Conservation (phyloP, 2,888 invertebrate genomes). For the Hermaeophaga mercurialis region DNA sequence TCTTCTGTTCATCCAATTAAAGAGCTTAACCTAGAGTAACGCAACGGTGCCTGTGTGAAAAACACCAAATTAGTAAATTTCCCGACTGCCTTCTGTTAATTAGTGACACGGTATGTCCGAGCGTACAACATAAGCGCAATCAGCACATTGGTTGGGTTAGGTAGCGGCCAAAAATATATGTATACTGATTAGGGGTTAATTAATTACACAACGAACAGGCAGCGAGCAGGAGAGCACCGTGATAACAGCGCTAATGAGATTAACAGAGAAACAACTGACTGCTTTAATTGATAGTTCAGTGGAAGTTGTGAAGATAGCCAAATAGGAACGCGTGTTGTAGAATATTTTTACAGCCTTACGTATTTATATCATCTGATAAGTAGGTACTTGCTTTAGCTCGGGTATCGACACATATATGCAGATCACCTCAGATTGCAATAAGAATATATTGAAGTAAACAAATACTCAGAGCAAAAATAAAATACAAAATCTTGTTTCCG, state of each 20-base stretch:
- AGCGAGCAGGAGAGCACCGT: conserved; percentile 54
- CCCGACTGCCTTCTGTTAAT: conserved; percentile 12
- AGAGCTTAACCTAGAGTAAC: no score
- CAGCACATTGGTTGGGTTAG: conserved; percentile 35
- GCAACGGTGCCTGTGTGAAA: no score
- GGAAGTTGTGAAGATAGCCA: conserved; percentile 53
- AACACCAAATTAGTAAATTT: conserved; percentile 20
- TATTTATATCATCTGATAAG: conserved; percentile 52
- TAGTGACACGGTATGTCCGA: conserved; percentile 16
- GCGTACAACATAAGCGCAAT: conserved; percentile 38
- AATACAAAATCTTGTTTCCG: no score
- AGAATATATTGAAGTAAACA: background rate
- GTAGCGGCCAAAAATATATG: conserved; percentile 44
- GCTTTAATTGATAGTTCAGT: conserved; percentile 56
- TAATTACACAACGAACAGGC: conserved; percentile 56
- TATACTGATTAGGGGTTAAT: conserved; percentile 56
- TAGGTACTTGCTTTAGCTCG: background rate
- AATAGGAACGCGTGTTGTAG: conserved; percentile 51
- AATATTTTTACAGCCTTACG: conserved; percentile 41
- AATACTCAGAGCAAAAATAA: no score
- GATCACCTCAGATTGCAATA: background rate
- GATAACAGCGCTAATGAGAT: conserved; percentile 58
- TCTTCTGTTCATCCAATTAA: background rate
- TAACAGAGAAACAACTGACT: conserved; percentile 50
- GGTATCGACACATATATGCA: background rate